Percentiles rank a stretch among this genome's conserved stretches.
phyloP scores from a whole-genome alignment of 2,797 vertebrate genomes.

The Echeneis naucrates region DNA sequence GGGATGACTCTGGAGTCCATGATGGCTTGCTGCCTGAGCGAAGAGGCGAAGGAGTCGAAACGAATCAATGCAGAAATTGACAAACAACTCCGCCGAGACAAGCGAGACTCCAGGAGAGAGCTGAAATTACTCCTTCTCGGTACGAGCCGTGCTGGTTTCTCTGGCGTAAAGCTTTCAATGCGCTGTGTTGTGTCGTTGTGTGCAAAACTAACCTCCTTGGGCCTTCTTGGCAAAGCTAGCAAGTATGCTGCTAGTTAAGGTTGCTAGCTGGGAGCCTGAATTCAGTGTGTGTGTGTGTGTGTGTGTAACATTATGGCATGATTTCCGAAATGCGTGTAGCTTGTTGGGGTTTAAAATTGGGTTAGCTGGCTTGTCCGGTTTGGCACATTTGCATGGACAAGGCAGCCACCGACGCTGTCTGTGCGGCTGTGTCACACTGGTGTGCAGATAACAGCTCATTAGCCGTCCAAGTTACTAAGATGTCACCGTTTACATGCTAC shows the following conservation, averaged over 20 bases:
- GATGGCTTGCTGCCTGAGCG: constrained; percentile 98
- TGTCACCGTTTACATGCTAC: constrained; percentile 53
- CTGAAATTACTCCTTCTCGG: constrained; percentile 93
- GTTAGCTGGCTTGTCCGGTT: background rate
- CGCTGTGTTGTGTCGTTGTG: constrained; percentile 40
- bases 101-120: constrained; percentile 93
- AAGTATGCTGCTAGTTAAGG: constrained; percentile 66
- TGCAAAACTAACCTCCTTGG: constrained; percentile 52
- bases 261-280: constrained; percentile 65
- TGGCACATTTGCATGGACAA: constrained; percentile 7
- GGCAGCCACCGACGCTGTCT: background rate
- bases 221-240: constrained; percentile 79
- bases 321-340: constrained; percentile 23
- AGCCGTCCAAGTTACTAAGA: constrained; percentile 42
- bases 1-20: constrained; percentile 97
- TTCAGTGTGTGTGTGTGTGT: too few relatives aligned
- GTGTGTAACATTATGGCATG: constrained; percentile 35
- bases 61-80: constrained; percentile 97
- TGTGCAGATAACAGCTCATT: constrained; percentile 35
- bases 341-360: background rate
- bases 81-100: constrained; percentile 95
- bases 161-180: background rate
- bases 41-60: constrained; percentile 97
- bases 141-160: constrained; percentile 67
- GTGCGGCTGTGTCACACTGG: constrained; percentile 15